phyloP scores from a whole-genome alignment of 2,797 vertebrate species.

The Ataeniobius toweri region DNA sequence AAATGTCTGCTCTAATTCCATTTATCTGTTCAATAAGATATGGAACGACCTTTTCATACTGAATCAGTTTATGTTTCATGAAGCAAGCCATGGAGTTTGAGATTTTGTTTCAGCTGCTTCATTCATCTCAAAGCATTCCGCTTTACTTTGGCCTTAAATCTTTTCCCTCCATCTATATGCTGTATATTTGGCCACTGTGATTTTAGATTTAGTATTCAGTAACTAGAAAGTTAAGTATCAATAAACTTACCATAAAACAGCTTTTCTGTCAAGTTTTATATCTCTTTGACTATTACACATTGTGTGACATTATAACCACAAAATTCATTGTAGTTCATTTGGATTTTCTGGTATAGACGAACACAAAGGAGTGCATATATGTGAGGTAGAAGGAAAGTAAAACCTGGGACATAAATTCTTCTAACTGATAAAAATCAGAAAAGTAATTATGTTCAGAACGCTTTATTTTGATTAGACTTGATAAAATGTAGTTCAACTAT shows the following conservation, averaged over 20 bases:
- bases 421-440: too few species aligned
- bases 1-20: slow-evolving; percentile 47
- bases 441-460: too few species aligned
- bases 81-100: slow-evolving; percentile 33
- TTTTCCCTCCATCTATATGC: neutral
- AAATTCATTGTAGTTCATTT: too few species aligned
- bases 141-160: slow-evolving; percentile 5
- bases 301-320: too few species aligned
- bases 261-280: neutral
- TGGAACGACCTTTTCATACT: slow-evolving; percentile 41
- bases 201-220: neutral
- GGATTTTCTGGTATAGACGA: too few species aligned
- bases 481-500: too few species aligned
- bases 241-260: neutral
- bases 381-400: too few species aligned
- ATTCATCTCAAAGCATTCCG: slow-evolving; percentile 3
- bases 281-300: too few species aligned
- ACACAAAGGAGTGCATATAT: too few species aligned
- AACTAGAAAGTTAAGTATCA: neutral
- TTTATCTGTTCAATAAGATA: slow-evolving; percentile 36
- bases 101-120: slow-evolving; percentile 21
- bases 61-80: slow-evolving; percentile 45
- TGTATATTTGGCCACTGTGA: neutral
- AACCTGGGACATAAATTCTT: too few species aligned
- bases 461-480: too few species aligned